Evolutionary conservation across 2,797 vertebrate species (phyloP), one percentile per base, ranked within the genome.

Genomic region (Mormyrus hasselquistii): DNA sequence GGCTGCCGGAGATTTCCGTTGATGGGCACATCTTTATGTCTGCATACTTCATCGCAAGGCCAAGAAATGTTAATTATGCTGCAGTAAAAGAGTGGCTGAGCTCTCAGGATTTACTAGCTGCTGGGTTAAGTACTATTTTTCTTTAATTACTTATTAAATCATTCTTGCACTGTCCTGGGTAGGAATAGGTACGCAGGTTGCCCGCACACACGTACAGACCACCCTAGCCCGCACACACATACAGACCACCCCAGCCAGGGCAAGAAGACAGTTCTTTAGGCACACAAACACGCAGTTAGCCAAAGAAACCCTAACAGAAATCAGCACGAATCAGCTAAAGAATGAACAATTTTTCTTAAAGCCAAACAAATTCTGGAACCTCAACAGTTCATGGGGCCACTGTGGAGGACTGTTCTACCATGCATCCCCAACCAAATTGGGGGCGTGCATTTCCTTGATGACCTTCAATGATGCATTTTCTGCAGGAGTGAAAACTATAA

Each of bases 11-110:
- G 92, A 87, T 73, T 69, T 88, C 89, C 83, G 53, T 49, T 62
- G 73, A 88, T 84, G 88, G 89, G 90, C 90, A 90, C 90, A 25
- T 0, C 65, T 88, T 88, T 89, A 88, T 44, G 41, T 88, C 62
- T 9, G n/a, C 83, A 89, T 92, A 90, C 90, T 91, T 89, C 89
- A 90, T 90, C 83, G 89, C 83, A 87, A 79, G 57, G 85, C 88
- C 86, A 69, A 84, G 91, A 90, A 49, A 83, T n/a, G 10, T 57
- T 90, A 76, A 91, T 89, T 38, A 55, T n/a, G 14, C 38, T 79
- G 73, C 16, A 79, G 41, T 41, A 44, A 44, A 79, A 44, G 16
- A 19, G 14, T 79, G 73, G 73, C 34, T 79, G 34, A 19, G 12
- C 65, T 79, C 38, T 44, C 38, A 79, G 73, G 14, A 79, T 79